A percentile compares a stretch with the other conserved stretches of the same genome.
Evolutionary conservation across 2,113 vertebrate genomes (phyloP).

Genomic region (Coryphaenoides rupestris): DNA sequence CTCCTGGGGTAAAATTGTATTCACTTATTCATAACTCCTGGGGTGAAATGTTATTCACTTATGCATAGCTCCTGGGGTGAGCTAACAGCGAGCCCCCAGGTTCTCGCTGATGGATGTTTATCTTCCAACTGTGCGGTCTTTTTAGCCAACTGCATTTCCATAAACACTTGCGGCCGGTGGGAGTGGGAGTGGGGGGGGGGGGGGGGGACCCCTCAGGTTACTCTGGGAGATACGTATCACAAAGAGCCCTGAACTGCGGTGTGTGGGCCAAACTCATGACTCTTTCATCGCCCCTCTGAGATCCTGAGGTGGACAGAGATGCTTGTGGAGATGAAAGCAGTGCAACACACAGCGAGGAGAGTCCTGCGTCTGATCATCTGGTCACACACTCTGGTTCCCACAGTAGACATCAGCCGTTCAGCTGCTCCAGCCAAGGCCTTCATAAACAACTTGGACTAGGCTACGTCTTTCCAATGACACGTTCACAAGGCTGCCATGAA

Average conservation of each 20-base stretch:
- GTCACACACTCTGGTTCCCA: slow-evolving; percentile 36
- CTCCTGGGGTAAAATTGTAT: slow-evolving; percentile 2
- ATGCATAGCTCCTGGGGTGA: no score
- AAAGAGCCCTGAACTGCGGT: no score
- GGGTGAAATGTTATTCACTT: no score
- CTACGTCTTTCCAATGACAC: slow-evolving; percentile 32
- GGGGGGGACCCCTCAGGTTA: not conserved
- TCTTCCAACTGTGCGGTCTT: slow-evolving; percentile 43
- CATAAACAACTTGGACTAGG: slow-evolving; percentile 18
- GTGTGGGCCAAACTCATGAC: no score
- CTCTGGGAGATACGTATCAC: slow-evolving; percentile 31
- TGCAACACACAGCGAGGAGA: not conserved
- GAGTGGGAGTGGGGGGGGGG: not conserved
- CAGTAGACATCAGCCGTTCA: slow-evolving; percentile 22
- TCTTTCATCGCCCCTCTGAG: not conserved
- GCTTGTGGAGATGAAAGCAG: slow-evolving; percentile 33
- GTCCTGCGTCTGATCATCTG: slow-evolving; percentile 36
- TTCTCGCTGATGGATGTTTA: slow-evolving; percentile 34
- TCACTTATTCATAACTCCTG: slow-evolving; percentile 41
- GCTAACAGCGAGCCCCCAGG: slow-evolving; percentile 7
- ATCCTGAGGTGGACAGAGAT: slow-evolving; percentile 35
- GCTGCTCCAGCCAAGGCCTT: not conserved
- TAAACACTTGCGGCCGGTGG: not conserved
- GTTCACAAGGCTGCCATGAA: slow-evolving; percentile 30
- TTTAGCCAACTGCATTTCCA: slow-evolving; percentile 11